Evolutionary conservation across 2,113 vertebrate species (phyloP).

Genomic region (Entelurus aequoreus): DNA sequence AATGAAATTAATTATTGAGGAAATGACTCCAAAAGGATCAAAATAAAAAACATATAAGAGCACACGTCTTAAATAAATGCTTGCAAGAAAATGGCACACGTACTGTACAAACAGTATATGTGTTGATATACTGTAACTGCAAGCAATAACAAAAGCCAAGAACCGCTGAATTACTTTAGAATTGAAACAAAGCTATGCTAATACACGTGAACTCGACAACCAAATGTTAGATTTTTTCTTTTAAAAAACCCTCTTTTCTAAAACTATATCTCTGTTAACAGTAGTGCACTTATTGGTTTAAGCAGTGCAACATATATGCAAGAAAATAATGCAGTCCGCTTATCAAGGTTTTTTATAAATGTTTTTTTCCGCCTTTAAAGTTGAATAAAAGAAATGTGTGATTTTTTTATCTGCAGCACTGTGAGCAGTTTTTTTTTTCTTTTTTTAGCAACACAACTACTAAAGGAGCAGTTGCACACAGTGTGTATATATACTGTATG

Average conservation of each 20-base stretch:
- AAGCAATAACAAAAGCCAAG: slow-evolving; percentile 71
- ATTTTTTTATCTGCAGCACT: slow-evolving; percentile 50
- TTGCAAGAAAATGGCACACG: slow-evolving; percentile 68
- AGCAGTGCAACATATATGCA: slow-evolving; percentile 82
- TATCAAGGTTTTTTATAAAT: slow-evolving; percentile 59
- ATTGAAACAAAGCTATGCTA: slow-evolving; percentile 68
- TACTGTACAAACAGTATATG: slow-evolving; percentile 19
- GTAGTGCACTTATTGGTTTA: slow-evolving; percentile 83
- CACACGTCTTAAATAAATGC: slow-evolving; percentile 67
- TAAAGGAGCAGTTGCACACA: slow-evolving; percentile 64
- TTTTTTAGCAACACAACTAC: slow-evolving; percentile 55
- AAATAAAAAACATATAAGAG: slow-evolving; percentile 56
- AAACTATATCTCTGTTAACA: slow-evolving; percentile 81
- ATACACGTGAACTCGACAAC: slow-evolving; percentile 73
- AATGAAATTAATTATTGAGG: slow-evolving; percentile 56
- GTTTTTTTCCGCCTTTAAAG: slow-evolving; percentile 65
- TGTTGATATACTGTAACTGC: slow-evolving; percentile 58
- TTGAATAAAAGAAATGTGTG: slow-evolving; percentile 55
- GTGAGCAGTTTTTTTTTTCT: slow-evolving; percentile 18
- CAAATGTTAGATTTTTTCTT: slow-evolving; percentile 61
- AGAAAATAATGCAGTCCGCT: slow-evolving; percentile 80
- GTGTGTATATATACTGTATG: slow-evolving; percentile 38
- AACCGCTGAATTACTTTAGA: slow-evolving; percentile 64
- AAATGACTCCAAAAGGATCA: slow-evolving; percentile 49
- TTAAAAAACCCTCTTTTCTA: slow-evolving; percentile 61